These are phyloP conservation scores for Drosophila eugracilis DNA, from an alignment of 1,140 invertebrate genomes.

Conservation along the genomic window DNA sequence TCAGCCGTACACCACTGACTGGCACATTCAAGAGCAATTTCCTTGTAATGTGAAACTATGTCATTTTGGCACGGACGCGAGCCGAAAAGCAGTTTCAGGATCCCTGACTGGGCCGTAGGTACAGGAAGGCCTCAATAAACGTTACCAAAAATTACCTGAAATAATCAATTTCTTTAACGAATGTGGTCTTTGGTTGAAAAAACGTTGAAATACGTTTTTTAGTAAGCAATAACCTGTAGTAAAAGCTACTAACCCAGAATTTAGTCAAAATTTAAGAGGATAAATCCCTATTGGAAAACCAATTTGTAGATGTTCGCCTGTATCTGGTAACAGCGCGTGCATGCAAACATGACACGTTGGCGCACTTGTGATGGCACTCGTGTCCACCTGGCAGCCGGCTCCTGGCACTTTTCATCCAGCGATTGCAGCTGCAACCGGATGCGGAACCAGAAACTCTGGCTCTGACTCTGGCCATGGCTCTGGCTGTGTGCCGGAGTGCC, in stretches of 20 bases:
- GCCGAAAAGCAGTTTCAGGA: conserved; percentile 40
- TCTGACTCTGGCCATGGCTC: conserved; percentile 10
- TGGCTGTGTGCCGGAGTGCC: conserved; percentile 31
- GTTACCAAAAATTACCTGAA: too few relatives aligned
- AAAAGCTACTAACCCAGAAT: too few relatives aligned
- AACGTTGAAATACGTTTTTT: too few relatives aligned
- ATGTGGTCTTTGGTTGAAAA: too few relatives aligned
- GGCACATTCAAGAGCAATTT: conserved; percentile 82
- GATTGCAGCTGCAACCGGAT: conserved; percentile 51
- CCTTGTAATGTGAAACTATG: conserved; percentile 80
- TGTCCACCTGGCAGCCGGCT: conserved; percentile 60
- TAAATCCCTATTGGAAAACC: neutral
- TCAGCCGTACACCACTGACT: conserved; percentile 39
- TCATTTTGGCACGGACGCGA: conserved; percentile 70
- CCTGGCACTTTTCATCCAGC: conserved; percentile 41
- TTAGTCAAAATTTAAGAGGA: too few relatives aligned
- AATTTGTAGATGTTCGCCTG: conserved; percentile 25
- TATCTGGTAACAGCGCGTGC: conserved; percentile 42
- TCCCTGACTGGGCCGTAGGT: neutral
- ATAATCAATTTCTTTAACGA: too few relatives aligned
- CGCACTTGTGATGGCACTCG: conserved; percentile 66
- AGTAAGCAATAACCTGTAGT: too few relatives aligned
- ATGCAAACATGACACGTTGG: conserved; percentile 74
- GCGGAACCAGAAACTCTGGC: conserved; percentile 32
- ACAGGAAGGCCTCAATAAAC: conserved; percentile 16